Percentiles rank a stretch among this genome's conserved stretches.
Conservation (phyloP, 53 echinoderm and acorn worm genomes). For the Echinarachnius parma region DNA sequence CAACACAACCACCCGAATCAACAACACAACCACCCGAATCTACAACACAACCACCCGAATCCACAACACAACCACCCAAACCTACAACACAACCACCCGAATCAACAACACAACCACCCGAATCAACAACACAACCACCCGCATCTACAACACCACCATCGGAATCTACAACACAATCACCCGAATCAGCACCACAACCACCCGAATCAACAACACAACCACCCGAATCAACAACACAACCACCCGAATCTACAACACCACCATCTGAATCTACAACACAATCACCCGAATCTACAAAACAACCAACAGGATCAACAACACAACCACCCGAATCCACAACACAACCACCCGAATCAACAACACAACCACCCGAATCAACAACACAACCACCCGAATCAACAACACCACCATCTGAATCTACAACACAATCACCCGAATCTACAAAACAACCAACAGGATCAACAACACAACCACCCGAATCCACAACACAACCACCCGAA, state of each 20-base stretch:
- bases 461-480: background rate
- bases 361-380: background rate
- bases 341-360: background rate
- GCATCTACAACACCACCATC: background rate
- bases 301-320: background rate
- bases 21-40: background rate
- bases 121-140: background rate
- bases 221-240: background rate
- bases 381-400: background rate
- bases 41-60: background rate
- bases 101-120: background rate
- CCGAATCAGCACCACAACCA: background rate
- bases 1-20: background rate
- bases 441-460: background rate
- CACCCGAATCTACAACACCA: background rate
- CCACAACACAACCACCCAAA: background rate
- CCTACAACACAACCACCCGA: background rate
- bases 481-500: background rate
- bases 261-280: background rate
- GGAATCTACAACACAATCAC: background rate
- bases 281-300: background rate
- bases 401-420: background rate
- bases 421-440: background rate
- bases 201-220: background rate
- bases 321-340: background rate